Base-by-base conservation (phyloP, 2,888 invertebrate genomes). In the Tupiocoris notatus region DNA sequence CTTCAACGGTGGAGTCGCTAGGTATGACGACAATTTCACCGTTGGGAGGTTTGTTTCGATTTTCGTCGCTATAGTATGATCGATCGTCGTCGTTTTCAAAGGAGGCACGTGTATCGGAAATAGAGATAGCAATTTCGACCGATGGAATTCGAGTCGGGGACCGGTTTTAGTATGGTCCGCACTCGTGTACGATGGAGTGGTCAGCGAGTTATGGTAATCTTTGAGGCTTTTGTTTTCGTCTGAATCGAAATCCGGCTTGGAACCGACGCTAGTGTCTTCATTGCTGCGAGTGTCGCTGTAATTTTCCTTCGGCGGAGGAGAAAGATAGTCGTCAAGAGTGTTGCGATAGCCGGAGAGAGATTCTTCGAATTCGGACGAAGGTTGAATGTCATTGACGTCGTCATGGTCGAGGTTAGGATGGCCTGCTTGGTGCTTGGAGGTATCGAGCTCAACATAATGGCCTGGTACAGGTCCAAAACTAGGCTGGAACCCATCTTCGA, bases 141-240 rank as follows among this genome's bases (percentile, higher is more conserved):
- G 39, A 12, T 39, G 39, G 12, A 7, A 39, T 39, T 39, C 12
- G 39, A 39, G 39, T 39, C 39, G 3, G 3, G 39, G 39, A 12
- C 39, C 12, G 6, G 39, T 39, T 39, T 39, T 39, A 12, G 39
- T 39, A 7, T 39, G 39, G 39, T 12, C 39, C 24, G 7, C 22
- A 25, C 6, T 21, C 63, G 63, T 2, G 20, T 7, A 7, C 63
- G 59, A 18, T 63, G 16, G 22, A 12, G 20, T 21, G 39, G 66
- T 66, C 18, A 70, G 22, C n/a, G 73, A 62, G 54, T 73, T 73
- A 62, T 73, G 73, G n/a, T 73, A 73, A 25, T 73, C 73, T 62
- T 54, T 73, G 22, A 73, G 73, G 21, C 73, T 73, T 39, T 73
- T 73, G 17, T 54, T 39, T n/a, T 25, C 70, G 1, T n/a, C 18